Conservation (phyloP, 2,797 vertebrate genomes). For the Sylvilagus floridanus region DNA sequence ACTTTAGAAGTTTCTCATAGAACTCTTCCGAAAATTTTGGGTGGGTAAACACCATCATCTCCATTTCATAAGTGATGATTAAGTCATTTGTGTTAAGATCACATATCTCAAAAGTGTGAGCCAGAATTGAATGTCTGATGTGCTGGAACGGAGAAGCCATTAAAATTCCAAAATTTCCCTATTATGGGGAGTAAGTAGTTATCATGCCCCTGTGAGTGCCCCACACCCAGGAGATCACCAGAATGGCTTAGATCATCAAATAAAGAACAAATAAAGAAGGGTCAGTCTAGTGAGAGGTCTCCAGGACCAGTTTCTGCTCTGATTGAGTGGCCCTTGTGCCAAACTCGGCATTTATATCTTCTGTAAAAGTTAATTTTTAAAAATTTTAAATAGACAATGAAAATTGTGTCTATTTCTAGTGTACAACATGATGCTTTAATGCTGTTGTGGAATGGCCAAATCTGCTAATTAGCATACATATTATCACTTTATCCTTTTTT, state of each 20-base stretch:
- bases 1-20: neutral
- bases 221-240: neutral
- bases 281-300: neutral
- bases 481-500: neutral
- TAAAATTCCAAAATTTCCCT: neutral
- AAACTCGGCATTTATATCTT: neutral
- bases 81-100: neutral
- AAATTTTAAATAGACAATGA: neutral
- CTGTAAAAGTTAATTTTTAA: neutral
- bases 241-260: neutral
- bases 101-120: neutral
- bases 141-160: neutral
- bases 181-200: neutral
- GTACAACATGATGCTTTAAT: neutral
- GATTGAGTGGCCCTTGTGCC: neutral
- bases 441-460: neutral
- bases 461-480: neutral
- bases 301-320: neutral
- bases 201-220: neutral
- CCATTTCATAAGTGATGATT: conserved; percentile 17
- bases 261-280: neutral
- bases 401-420: neutral
- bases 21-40: neutral
- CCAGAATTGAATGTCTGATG: neutral
- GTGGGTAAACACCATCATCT: neutral